Percentiles rank a stretch among this genome's conserved stretches.
Evolutionary conservation across 1,140 invertebrate species (phyloP).

Genomic region (Coenobita brevimanus): DNA sequence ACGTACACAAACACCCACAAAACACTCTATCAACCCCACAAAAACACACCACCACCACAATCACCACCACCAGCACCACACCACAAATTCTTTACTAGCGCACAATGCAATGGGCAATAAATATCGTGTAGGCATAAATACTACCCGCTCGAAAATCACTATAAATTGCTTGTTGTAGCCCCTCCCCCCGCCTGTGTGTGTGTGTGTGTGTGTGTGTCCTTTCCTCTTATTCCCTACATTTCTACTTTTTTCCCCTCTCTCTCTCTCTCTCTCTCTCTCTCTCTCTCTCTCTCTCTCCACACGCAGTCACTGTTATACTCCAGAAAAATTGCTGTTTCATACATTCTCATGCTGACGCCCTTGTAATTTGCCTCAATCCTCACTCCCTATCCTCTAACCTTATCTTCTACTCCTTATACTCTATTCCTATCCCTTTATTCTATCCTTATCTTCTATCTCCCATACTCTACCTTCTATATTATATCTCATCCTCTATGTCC

Average conservation of each 20-base stretch:
- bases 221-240: too few relatives aligned
- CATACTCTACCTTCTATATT: too few relatives aligned
- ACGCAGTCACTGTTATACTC: not conserved
- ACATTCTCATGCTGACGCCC: too few relatives aligned
- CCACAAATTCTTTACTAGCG: constrained; percentile 19
- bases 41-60: not conserved
- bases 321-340: constrained; percentile 17
- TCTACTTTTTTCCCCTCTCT: not conserved
- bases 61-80: not conserved
- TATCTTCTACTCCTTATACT: too few relatives aligned
- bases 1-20: not conserved
- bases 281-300: not conserved
- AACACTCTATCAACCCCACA: not conserved
- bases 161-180: constrained; percentile 1
- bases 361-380: too few relatives aligned
- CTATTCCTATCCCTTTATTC: too few relatives aligned
- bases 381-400: too few relatives aligned
- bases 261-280: not conserved
- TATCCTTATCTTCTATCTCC: too few relatives aligned
- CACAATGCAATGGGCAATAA: constrained; percentile 30
- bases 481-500: too few relatives aligned
- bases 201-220: too few relatives aligned
- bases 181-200: not conserved
- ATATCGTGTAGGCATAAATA: constrained; percentile 23
- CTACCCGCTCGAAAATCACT: constrained; percentile 29